Evolutionary conservation across 2,888 invertebrate species (phyloP), one percentile per base, ranked within the genome.

Genomic region (Zygaena filipendulae): DNA sequence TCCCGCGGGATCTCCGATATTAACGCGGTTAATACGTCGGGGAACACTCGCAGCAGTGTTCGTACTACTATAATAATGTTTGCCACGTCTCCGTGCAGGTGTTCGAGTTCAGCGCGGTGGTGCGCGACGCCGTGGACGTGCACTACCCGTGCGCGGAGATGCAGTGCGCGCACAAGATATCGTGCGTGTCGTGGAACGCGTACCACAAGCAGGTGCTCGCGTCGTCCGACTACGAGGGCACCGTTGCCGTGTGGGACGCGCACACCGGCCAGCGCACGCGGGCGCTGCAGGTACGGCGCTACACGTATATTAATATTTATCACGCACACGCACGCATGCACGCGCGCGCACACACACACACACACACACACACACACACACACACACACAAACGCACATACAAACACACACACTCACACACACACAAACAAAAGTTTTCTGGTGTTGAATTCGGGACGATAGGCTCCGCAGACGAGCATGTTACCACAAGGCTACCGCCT

Each of bases 141-240:
- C 95, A 96, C 71, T 95, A 95, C 72, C 95, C 97, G 5, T 87
- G 90, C 54, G 86, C 88, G 5, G 95, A 96, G 74, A 95, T 97
- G 91, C 82, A 89, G 34, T 95, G 94, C 47, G 86, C 87, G 54
- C 95, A 95, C 40, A 97, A 96, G 77, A 94, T 97, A 43, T 95
- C 95, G 14, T 96, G 95, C 75, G 88, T 96, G 1, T 90, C 92
- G 23, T 97, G 95, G 95, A 96, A 94, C 74, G 88, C 89, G 14
- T 95, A 93, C 70, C 92, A 92, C 68, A 95, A 70, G 51, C 55
- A 69, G 46, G 88, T 92, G 54, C 71, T 97, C 26, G 95, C 95
- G 2, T 93, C 94, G 11, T 91, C 93, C 30, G 96, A 96, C 75
- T 97, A 97, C 68, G 96, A 96, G 67, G 96, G 96, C 12, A 91